These are phyloP conservation scores for Linnaemya tessellans DNA, from an alignment of 2,888 invertebrate genomes.

Conservation along the genomic window DNA sequence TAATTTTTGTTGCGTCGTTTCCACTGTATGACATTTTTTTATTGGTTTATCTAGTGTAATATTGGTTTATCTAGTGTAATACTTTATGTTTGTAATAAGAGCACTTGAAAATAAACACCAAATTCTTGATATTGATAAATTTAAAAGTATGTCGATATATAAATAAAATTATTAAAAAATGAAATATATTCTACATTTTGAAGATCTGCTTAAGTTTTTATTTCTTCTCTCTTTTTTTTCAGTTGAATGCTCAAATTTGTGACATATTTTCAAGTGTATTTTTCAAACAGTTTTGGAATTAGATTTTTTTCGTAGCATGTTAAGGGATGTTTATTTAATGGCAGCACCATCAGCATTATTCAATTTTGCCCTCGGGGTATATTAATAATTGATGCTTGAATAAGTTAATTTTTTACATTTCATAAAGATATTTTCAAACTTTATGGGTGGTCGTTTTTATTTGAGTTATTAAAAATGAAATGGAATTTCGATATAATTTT, in stretches of 20 bases:
- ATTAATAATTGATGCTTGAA: conserved; percentile 50
- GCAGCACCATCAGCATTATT: conserved; percentile 6
- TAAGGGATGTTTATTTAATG: conserved; percentile 53
- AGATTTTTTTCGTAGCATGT: conserved; percentile 5
- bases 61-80: not conserved
- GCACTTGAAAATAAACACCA: not conserved
- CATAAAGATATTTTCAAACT: conserved; percentile 26
- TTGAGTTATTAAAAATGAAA: not conserved
- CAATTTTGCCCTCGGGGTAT: conserved; percentile 42
- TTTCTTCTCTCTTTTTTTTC: not conserved
- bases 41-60: no score
- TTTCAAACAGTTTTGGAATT: conserved; percentile 3
- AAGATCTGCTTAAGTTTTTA: not conserved
- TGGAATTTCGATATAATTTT: conserved; percentile 4
- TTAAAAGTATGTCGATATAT: not conserved
- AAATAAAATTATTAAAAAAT: conserved; percentile 4
- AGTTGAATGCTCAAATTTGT: conserved; percentile 16
- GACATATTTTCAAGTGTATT: conserved; percentile 61
- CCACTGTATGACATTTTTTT: no score
- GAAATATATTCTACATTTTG: not conserved
- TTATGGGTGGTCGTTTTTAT: conserved; percentile 57
- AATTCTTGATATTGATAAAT: not conserved
- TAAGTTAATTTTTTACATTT: conserved; percentile 4
- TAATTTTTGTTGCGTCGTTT: no score
- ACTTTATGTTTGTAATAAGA: conserved; percentile 1